Evolutionary conservation across 2,888 invertebrate species (phyloP), one percentile per base, ranked within the genome.

Genomic region (Catocala nupta): DNA sequence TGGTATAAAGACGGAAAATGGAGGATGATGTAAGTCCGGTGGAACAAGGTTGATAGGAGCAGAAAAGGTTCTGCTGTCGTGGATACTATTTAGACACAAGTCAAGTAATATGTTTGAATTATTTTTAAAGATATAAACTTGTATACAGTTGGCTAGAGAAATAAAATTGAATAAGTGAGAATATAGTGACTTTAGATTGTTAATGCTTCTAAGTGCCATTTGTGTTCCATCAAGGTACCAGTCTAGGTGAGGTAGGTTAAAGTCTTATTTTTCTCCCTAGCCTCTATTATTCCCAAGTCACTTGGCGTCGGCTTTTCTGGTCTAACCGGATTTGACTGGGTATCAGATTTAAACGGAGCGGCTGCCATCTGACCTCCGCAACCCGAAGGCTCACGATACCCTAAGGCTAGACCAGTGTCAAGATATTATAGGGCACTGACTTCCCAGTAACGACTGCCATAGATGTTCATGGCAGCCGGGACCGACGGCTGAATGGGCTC

Each of bases 31-130:
- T 44, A n/a, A 44, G 11, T 44, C 44, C 34, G 54, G 43, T 44
- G 54, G 45, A 10, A 54, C 45, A 12, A 45, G 45, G 5, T 45
- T 54, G 11, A 54, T 54, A 12, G 45, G 45, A n/a, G 54, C 54
- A 54, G 45, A 44, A 11, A 33, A 54, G 11, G 45, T 45, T 9
- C 1, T 54, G 13, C 44, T 54, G n/a, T 25, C n/a, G 25, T 54
- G n/a, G 8, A 44, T 25, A 25, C 33, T 54, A 33, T 34, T 54
- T n/a, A 54, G 33, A n/a, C 54, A 54, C 33, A 54, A 54, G 16
- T 54, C 13, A 12, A 47, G 55, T 8, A 55, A 8, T 12, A 47
- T 55, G 12, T 55, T 9, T 10, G 34, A 8, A 13, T 12, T 47
- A 36, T 47, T 55, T 47, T 36, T 36, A 7, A 33, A 45, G 12